These are phyloP conservation scores for Elanoides forficatus DNA, from an alignment of 2,113 vertebrate species.

Conservation along the genomic window DNA sequence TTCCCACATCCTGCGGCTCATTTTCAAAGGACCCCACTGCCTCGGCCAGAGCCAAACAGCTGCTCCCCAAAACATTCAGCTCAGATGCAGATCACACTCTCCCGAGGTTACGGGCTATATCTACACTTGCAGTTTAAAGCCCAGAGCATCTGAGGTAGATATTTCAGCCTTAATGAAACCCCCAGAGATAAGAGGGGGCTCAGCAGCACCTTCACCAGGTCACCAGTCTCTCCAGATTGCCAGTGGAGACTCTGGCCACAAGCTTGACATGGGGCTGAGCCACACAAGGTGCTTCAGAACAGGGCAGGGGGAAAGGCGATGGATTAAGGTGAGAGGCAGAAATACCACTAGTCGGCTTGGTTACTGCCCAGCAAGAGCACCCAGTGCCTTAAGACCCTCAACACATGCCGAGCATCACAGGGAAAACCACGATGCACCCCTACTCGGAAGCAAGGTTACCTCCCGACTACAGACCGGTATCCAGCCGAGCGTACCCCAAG, in stretches of 20 bases:
- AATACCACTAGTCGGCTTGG: neutral
- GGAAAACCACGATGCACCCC: neutral
- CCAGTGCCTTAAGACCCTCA: neutral
- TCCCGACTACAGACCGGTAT: too few relatives aligned
- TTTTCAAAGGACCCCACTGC: neutral
- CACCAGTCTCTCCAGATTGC: neutral
- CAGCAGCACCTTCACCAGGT: neutral
- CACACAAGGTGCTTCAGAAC: rapidly evolving
- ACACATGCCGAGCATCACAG: neutral
- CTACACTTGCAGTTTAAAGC: neutral
- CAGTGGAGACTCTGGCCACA: neutral
- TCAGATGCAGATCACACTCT: neutral
- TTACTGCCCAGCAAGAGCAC: neutral
- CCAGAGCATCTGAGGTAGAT: neutral
- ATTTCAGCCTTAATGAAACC: neutral
- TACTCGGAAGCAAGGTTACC: neutral
- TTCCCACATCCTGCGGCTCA: neutral
- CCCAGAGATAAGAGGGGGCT: neutral
- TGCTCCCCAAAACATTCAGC: neutral
- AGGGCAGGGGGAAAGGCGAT: neutral
- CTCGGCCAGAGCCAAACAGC: neutral
- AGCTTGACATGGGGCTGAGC: neutral
- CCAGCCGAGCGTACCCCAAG: neutral
- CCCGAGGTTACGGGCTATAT: neutral
- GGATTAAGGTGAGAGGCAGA: neutral